A percentile compares a stretch with the other conserved stretches of the same genome.
These are phyloP conservation scores for Epistrophella euchroma DNA, from an alignment of 2,888 invertebrate species.

Conservation along the genomic window DNA sequence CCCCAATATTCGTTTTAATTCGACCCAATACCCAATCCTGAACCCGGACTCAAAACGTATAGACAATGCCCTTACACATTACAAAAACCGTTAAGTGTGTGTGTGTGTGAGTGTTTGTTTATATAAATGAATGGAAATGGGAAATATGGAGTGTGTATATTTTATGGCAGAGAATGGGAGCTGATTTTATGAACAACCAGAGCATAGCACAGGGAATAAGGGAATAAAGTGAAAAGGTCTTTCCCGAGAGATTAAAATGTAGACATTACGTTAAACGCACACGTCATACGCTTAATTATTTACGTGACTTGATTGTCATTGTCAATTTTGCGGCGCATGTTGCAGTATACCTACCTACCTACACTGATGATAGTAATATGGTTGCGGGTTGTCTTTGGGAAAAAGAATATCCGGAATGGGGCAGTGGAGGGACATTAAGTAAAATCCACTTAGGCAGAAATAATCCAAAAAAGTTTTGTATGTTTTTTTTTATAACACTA, in stretches of 20 bases:
- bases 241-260: constrained; percentile 75
- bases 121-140: background rate
- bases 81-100: constrained; percentile 19
- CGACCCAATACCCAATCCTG: background rate
- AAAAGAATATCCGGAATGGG: background rate
- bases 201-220: constrained; percentile 48
- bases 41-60: constrained; percentile 4
- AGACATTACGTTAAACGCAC: constrained; percentile 79
- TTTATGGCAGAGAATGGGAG: constrained; percentile 24
- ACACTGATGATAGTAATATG: background rate
- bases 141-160: constrained; percentile 27
- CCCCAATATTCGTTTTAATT: constrained; percentile 4
- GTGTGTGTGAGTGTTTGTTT: background rate
- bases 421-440: constrained; percentile 17
- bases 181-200: constrained; percentile 44
- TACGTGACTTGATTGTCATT: constrained; percentile 83
- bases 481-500: background rate
- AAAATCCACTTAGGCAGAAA: constrained; percentile 27
- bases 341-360: background rate
- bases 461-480: constrained; percentile 6
- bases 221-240: constrained; percentile 75
- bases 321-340: constrained; percentile 75
- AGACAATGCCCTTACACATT: constrained; percentile 21
- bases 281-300: constrained; percentile 84
- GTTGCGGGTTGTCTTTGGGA: background rate